A percentile compares a stretch with the other conserved stretches of the same genome.
Evolutionary conservation across 2,797 vertebrate species (phyloP).

Genomic region (Hippocampus kuda): DNA sequence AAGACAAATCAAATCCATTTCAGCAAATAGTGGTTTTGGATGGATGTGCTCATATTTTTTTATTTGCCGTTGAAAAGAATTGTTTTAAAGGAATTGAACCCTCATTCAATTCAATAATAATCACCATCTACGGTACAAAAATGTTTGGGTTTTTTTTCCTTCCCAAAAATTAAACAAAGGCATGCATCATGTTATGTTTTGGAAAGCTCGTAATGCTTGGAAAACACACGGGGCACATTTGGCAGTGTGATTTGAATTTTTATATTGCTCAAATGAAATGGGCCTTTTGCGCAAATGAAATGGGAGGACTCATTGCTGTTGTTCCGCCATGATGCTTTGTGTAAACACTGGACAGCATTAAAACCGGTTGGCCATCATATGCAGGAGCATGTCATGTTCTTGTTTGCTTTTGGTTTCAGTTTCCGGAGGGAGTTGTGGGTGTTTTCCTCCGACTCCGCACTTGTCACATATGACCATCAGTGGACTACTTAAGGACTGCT

Average conservation of each 20-base stretch:
- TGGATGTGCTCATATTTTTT: background rate
- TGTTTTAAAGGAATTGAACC: background rate
- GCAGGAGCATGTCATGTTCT: background rate
- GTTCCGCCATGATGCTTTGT: background rate
- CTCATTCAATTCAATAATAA: background rate
- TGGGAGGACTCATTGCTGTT: background rate
- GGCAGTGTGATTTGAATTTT: background rate
- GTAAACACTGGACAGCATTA: background rate
- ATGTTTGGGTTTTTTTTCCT: background rate
- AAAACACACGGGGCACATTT: background rate
- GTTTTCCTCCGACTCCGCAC: too few species aligned
- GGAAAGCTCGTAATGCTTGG: background rate
- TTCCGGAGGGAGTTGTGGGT: too few species aligned
- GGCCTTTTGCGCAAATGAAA: background rate
- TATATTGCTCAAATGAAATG: background rate
- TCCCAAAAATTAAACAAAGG: background rate
- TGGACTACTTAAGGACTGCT: too few species aligned
- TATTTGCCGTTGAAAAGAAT: background rate
- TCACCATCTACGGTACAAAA: background rate
- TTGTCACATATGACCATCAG: too few species aligned
- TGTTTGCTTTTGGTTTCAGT: too few species aligned
- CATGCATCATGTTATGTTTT: background rate
- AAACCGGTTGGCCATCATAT: background rate
- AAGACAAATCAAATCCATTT: conserved; percentile 4
- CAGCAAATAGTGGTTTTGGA: background rate